Evolutionary conservation across 2,113 vertebrate genomes (phyloP).

Genomic region (Cavia porcellus): DNA sequence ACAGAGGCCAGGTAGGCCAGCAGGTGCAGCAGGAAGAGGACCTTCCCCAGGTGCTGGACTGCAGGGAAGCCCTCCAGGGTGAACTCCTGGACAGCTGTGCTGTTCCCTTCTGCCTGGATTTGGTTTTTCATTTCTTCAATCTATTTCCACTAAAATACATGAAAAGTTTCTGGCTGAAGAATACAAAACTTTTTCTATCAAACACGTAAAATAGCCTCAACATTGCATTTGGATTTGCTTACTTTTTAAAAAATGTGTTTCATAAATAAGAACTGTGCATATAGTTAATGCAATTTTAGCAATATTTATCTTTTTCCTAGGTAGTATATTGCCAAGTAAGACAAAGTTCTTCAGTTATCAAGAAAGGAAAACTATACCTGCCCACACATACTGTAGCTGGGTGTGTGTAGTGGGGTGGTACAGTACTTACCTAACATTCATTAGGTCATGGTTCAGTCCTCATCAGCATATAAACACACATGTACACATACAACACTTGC

Average conservation of each 20-base stretch:
- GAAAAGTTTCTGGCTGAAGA: neutral
- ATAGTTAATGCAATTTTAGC: neutral
- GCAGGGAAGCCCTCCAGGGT: conserved; percentile 37
- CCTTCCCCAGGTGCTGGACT: neutral
- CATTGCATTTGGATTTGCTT: neutral
- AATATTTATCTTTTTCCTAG: neutral
- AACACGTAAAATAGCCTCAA: neutral
- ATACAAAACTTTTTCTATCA: neutral
- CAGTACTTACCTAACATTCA: accelerated
- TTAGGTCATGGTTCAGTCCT: neutral
- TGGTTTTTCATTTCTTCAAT: neutral
- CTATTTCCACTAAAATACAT: neutral
- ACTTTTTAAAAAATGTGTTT: neutral
- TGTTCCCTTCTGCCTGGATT: no score
- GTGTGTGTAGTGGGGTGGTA: accelerated
- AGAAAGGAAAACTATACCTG: neutral
- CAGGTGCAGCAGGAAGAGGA: conserved; percentile 43
- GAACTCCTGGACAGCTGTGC: conserved; percentile 7
- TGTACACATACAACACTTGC: neutral
- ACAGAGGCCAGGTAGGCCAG: conserved; percentile 47
- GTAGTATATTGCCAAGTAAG: neutral
- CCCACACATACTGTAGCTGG: neutral
- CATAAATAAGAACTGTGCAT: neutral
- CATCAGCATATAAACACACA: neutral
- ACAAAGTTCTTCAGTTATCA: neutral